Base-by-base conservation (phyloP, 2,113 vertebrate species). In the Probosciger aterrimus region DNA sequence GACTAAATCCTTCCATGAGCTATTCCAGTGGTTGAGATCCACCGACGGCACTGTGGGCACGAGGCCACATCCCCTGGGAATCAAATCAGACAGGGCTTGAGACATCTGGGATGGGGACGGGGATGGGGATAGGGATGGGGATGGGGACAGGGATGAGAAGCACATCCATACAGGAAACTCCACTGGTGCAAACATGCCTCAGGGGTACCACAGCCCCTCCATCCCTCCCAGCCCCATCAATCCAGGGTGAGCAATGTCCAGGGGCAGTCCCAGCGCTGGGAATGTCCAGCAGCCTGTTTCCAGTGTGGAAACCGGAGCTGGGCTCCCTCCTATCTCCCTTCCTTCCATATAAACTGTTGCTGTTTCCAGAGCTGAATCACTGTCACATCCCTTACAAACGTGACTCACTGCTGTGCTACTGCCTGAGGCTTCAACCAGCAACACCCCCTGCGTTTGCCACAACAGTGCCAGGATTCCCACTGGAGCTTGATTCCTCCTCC, bases 301-400 rank as follows among this genome's bases (percentile, higher is more conserved):
- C 47, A 41, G 63, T 5, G 12, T 17, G 41, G 80, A 57, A 67
- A 47, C 2, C 2, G 41, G 63, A 77, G 53, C 33, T 4, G 17
- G 30, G 4, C 33, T 88, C 81, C 64, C 73, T 83, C 91, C 69
- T 43, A 0, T 77, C 79, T 73, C 93, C 70, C 70, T 92, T 79
- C 74, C 92, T 81, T 37, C 63, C 67, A 0, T 10, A 28, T 2
- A 7, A 69, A 64, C 2, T 69, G 94, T 80, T 80, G 89, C 24
- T 76, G 68, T 73, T 88, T 47, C 75, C 89, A 96, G 83, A 12
- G 50, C 71, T 82, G 93, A 93, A 86, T 92, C 89, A 64, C 27
- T 18, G 43, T 71, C 91, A 50, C 86, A 89, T 91, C 94, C 92
- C 83, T 50, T 69, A 43, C 55, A 16, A 37, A 14, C 2, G 5